phyloP scores from a whole-genome alignment of 35 echinoderm and acorn worm genomes.

The Ptychodera flava region DNA sequence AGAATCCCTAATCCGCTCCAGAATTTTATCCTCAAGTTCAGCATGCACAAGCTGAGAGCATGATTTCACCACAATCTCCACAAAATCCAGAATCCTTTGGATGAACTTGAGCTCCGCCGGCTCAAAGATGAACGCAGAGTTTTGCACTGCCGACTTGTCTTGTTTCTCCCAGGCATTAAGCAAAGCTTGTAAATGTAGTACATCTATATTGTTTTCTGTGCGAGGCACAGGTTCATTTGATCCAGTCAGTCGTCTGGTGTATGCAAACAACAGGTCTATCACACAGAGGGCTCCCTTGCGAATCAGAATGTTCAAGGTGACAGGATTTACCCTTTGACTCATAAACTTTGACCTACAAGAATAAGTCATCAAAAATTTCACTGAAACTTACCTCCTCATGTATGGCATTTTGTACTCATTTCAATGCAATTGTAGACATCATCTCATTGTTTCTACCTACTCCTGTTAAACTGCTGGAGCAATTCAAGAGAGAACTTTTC shows the following conservation, averaged over 20 bases:
- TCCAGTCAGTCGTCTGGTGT: neutral
- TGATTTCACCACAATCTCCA: neutral
- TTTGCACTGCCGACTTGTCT: neutral
- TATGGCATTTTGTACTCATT: no score
- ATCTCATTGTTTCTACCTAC: no score
- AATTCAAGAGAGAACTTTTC: no score
- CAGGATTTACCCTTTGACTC: neutral
- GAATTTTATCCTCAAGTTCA: neutral
- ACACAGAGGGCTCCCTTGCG: neutral
- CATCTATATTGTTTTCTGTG: neutral
- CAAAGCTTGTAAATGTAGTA: neutral
- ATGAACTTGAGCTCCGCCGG: neutral
- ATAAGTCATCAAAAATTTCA: no score
- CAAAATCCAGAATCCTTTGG: neutral
- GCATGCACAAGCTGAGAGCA: neutral
- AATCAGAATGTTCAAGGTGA: neutral
- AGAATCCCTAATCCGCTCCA: neutral
- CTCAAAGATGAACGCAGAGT: neutral
- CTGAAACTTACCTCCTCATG: no score
- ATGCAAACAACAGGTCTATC: neutral
- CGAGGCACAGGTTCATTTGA: neutral
- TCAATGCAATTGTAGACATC: no score
- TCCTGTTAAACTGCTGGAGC: no score
- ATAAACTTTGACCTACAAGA: neutral
- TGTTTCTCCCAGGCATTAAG: neutral